phyloP scores from a whole-genome alignment of 1,140 invertebrate genomes.

The Telenomus remus region DNA sequence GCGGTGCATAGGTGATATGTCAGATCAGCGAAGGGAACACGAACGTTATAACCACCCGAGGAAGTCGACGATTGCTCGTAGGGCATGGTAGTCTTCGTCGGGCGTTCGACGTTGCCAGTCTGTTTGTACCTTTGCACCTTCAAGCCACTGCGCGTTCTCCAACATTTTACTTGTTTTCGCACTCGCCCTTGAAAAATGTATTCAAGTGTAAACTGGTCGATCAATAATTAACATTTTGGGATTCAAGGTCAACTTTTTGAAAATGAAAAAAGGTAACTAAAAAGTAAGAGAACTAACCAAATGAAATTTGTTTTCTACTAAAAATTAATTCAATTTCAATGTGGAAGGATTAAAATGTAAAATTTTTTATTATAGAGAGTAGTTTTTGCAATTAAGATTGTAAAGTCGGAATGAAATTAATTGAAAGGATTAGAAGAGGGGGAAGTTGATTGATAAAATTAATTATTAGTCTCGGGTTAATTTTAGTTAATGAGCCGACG shows the following conservation, averaged over 20 bases:
- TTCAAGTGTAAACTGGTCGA: background rate
- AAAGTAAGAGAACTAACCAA: too few relatives aligned
- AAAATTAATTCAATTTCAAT: too few relatives aligned
- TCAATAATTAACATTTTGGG: background rate
- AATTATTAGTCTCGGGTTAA: conserved; percentile 1
- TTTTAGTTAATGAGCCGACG: conserved; percentile 4
- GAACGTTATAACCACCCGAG: conserved; percentile 48
- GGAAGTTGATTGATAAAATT: conserved; percentile 30
- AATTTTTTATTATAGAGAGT: too few relatives aligned
- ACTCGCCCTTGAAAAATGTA: background rate
- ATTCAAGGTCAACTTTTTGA: too few relatives aligned
- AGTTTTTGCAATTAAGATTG: too few relatives aligned
- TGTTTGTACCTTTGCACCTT: conserved; percentile 40
- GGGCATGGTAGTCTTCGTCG: conserved; percentile 50
- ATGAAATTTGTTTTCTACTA: too few relatives aligned
- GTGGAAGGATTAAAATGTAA: too few relatives aligned
- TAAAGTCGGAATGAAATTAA: too few relatives aligned
- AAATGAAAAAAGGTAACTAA: conserved; percentile 2
- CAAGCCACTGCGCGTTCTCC: conserved; percentile 16
- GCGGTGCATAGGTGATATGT: conserved; percentile 56
- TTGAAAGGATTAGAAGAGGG: background rate
- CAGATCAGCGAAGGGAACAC: conserved; percentile 57
- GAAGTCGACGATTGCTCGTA: conserved; percentile 55
- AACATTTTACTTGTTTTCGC: background rate
- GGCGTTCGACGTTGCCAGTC: conserved; percentile 43